Base-by-base conservation (phyloP, 2,888 invertebrate species). In the Cantharis nigra region DNA sequence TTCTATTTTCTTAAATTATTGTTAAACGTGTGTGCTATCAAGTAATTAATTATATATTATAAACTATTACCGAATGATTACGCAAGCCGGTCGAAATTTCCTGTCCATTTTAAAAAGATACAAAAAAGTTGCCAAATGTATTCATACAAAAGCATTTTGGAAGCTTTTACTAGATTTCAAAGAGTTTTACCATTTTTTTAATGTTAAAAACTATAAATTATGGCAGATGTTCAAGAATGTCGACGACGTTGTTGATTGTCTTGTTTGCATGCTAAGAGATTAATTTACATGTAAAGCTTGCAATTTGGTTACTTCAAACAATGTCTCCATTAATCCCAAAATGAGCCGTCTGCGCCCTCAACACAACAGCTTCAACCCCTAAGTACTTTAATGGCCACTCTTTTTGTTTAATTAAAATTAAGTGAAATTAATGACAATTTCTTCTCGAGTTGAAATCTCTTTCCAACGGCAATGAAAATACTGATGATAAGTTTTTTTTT, bases 251-350 rank as follows among this genome's bases (percentile, higher is more conserved):
- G 86, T 85, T 87, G 87, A 87, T 87, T 87, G 85, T 85, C 87
- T 85, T 85, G 87, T 88, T 88, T 87, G 87, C 87, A 87, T 87
- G 87, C 83, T 87, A 87, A 88, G 87, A 86, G 87, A 85, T 87
- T 87, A 87, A 88, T 88, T 88, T 87, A 86, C 88, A 88, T 88
- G 87, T 87, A 86, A 86, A 87, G 85, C 86, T 84, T 81, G 83
- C 85, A 85, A 83, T 85, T 85, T 83, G 84, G 83, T 82, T 83
- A 83, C 84, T 85, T 87, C 86, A 87, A 87, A 88, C 87, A 88
- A 87, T 87, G 87, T 87, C 87, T 87, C 87, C 87, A 87, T 87
- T 87, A 88, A 87, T 87, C 85, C 86, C 82, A 84, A 86, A 87
- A 87, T 87, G 87, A 87, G 86, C 81, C 82, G 82, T 82, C 79